These are phyloP conservation scores for Paracentrotus lividus DNA, from an alignment of 53 echinoderm and acorn worm genomes.

Conservation along the genomic window DNA sequence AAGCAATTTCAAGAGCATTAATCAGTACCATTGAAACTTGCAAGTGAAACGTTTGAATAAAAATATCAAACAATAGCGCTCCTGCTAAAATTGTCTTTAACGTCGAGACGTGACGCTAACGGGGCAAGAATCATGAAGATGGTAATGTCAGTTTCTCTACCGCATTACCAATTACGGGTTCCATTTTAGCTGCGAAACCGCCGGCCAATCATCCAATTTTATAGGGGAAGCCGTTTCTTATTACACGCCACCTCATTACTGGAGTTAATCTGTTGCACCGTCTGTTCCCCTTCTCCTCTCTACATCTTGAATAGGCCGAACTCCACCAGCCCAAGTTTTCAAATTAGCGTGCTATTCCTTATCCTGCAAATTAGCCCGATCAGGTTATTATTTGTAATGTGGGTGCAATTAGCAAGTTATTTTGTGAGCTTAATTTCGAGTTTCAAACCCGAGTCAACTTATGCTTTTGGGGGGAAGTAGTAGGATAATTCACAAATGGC, in stretches of 20 bases:
- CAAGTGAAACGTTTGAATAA: not conserved
- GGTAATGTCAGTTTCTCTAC: not conserved
- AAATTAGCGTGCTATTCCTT: too few species aligned
- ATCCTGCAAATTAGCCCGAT: too few species aligned
- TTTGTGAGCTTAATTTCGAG: too few species aligned
- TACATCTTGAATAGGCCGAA: too few species aligned
- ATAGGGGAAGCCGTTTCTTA: not conserved
- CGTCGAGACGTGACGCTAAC: not conserved
- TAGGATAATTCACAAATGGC: too few species aligned
- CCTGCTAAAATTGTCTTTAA: not conserved
- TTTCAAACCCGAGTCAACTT: too few species aligned
- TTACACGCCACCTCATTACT: constrained; percentile 21
- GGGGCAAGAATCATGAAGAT: not conserved
- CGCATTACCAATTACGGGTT: not conserved
- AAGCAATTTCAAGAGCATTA: not conserved
- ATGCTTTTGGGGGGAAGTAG: too few species aligned
- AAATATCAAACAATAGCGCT: not conserved
- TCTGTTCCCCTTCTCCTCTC: not conserved
- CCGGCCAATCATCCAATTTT: constrained; percentile 21
- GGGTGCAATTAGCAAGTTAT: too few species aligned
- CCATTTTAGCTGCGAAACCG: constrained; percentile 26
- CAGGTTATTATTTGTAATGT: too few species aligned
- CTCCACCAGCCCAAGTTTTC: too few species aligned
- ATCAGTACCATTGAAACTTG: not conserved
- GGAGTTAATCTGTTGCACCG: constrained; percentile 55